These are phyloP conservation scores for Chitala chitala DNA, from an alignment of 2,113 vertebrate species.

Conservation along the genomic window DNA sequence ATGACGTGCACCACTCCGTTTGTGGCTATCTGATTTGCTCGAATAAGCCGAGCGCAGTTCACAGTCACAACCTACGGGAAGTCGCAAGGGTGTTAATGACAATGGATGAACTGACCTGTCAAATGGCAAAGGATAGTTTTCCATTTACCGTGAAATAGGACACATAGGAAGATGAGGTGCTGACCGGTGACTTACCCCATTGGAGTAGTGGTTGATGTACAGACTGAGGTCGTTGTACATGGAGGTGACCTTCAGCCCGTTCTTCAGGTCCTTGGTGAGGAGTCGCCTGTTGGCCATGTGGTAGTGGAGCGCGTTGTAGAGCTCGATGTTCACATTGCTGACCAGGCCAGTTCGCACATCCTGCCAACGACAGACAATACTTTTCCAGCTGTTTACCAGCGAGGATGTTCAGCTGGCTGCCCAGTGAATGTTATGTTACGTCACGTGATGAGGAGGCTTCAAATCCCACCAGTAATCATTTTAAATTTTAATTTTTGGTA, in stretches of 20 bases:
- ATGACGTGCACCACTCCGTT: constrained; percentile 93
- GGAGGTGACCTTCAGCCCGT: constrained; percentile 74
- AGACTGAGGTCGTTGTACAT: constrained; percentile 78
- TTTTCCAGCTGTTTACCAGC: neutral
- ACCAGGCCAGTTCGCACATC: constrained; percentile 63
- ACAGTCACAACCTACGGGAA: constrained; percentile 84
- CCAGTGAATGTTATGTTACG: no score
- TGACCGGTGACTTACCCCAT: constrained; percentile 73
- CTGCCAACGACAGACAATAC: constrained; percentile 49
- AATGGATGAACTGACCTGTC: neutral
- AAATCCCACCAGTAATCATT: no score
- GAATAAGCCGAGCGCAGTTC: constrained; percentile 89
- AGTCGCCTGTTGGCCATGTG: constrained; percentile 85
- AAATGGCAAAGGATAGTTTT: no score
- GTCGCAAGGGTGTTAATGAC: constrained; percentile 2
- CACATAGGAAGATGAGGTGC: no score
- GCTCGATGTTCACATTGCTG: constrained; percentile 81
- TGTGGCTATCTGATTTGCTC: constrained; percentile 90
- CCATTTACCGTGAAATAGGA: no score
- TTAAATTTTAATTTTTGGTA: no score
- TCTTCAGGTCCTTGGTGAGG: constrained; percentile 88
- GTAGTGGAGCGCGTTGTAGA: constrained; percentile 79
- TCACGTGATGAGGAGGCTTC: no score
- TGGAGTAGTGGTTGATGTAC: constrained; percentile 88
- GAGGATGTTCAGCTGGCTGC: no score